A percentile compares a stretch with the other conserved stretches of the same genome.
phyloP scores from a whole-genome alignment of 2,113 vertebrate species.

The Gymnarchus niloticus region DNA sequence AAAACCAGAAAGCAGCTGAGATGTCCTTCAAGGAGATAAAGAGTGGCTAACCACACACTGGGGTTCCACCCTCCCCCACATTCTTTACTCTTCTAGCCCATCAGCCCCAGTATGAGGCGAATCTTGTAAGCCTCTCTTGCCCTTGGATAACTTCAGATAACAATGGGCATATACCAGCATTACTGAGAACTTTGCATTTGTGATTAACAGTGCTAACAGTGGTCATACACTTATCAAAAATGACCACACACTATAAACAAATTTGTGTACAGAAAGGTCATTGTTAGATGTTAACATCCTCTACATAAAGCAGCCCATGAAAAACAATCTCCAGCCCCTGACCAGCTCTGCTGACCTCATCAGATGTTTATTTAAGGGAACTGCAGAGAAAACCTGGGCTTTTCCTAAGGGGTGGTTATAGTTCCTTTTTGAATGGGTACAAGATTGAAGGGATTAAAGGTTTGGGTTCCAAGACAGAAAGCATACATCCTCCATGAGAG shows the following conservation, averaged over 20 bases:
- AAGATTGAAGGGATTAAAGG: neutral
- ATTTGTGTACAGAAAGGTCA: neutral
- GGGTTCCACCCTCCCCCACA: neutral
- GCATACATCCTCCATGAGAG: neutral
- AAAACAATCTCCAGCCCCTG: neutral
- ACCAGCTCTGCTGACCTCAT: neutral
- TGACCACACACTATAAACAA: neutral
- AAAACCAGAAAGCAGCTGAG: neutral
- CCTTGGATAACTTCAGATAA: neutral
- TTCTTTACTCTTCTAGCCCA: neutral
- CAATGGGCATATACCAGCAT: neutral
- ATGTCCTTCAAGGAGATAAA: neutral
- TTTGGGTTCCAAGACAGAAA: neutral
- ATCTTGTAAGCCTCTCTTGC: neutral
- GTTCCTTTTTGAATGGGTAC: neutral
- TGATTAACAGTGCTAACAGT: neutral
- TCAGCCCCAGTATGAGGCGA: neutral
- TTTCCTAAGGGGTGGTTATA: neutral
- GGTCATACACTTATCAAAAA: neutral
- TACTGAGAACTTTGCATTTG: neutral
- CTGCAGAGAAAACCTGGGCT: neutral
- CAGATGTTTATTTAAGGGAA: constrained; percentile 5
- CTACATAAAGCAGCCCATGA: neutral
- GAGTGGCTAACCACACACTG: no score
- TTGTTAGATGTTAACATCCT: neutral